Evolutionary conservation across 2,113 vertebrate genomes (phyloP), one percentile per base, ranked within the genome.

Genomic region (Rhadina sibilatrix): DNA sequence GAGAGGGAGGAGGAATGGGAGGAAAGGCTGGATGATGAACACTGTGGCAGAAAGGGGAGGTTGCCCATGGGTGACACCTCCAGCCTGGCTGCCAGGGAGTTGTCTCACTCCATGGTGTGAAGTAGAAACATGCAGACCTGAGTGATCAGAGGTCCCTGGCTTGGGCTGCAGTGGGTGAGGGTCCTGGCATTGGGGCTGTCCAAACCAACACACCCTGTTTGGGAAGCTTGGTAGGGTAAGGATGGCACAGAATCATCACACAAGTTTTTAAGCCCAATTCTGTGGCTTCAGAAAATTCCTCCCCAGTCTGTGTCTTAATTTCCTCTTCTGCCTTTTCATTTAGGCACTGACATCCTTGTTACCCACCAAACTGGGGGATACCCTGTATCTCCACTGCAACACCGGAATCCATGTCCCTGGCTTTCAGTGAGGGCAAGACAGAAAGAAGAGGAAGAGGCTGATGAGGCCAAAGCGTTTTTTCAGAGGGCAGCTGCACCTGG

Each of bases 111-210:
- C 12, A 1, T 1, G 3, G 28, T n/a, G 15, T 0, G 10, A 38
- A n/a, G 30, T 10, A 83, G 56, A 69, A 52, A 23, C 16, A 59
- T 2, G 6, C 15, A 52, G 40, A 37, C 8, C 72, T 69, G 23
- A 54, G 38, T 21, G 9, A 33, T 19, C 5, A 12, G 23, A 19
- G 11, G 11, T 25, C 23, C 5, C 25, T 1, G 0, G 5, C 5
- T 13, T 42, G 24, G n/a, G 56, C 12, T 66, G 42, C 3, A 2
- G 5, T 0, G 13, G 8, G 14, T 33, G 9, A 3, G 12, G 82
- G 9, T 47, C 31, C 22, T 37, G 40, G 11, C 4, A 28, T 2
- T 2, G 17, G 5, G 20, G 9, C 2, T 49, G 3, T 10, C 9
- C 40, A 70, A 49, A 14, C 11, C 13, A 79, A 37, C 31, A 70